Conservation (phyloP, 1,140 invertebrate genomes). For the Nymphalis io region DNA sequence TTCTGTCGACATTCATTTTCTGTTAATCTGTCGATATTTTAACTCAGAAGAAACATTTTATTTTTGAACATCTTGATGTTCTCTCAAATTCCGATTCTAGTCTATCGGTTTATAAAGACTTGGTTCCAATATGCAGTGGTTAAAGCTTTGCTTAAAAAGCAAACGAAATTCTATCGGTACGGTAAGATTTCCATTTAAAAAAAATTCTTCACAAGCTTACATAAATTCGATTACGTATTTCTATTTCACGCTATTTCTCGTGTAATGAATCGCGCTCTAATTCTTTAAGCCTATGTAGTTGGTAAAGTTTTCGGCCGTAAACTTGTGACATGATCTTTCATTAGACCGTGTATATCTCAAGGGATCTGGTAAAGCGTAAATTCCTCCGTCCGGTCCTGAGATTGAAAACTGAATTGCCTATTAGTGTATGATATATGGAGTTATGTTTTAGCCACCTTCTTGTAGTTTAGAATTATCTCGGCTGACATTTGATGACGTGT, state of each 20-base stretch:
- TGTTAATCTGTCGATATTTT: too few species aligned
- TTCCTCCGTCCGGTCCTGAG: slow-evolving; percentile 18
- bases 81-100: too few species aligned
- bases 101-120: too few species aligned
- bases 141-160: too few species aligned
- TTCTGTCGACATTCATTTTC: too few species aligned
- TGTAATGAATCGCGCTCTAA: background rate
- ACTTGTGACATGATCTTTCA: slow-evolving; percentile 47
- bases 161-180: too few species aligned
- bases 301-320: slow-evolving; percentile 36
- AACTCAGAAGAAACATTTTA: too few species aligned
- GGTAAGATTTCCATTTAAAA: too few species aligned
- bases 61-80: too few species aligned
- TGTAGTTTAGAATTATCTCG: background rate
- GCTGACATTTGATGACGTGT: background rate
- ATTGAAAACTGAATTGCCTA: slow-evolving; percentile 39
- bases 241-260: background rate
- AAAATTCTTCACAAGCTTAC: background rate
- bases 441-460: slow-evolving; percentile 10
- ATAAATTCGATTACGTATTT: too few species aligned
- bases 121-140: too few species aligned
- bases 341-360: slow-evolving; percentile 32
- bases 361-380: slow-evolving; percentile 23
- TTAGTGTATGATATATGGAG: slow-evolving; percentile 21
- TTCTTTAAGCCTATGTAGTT: slow-evolving; percentile 20